Evolutionary conservation across 2,888 invertebrate genomes (phyloP).

Genomic region (Agriopis aurantiaria): DNA sequence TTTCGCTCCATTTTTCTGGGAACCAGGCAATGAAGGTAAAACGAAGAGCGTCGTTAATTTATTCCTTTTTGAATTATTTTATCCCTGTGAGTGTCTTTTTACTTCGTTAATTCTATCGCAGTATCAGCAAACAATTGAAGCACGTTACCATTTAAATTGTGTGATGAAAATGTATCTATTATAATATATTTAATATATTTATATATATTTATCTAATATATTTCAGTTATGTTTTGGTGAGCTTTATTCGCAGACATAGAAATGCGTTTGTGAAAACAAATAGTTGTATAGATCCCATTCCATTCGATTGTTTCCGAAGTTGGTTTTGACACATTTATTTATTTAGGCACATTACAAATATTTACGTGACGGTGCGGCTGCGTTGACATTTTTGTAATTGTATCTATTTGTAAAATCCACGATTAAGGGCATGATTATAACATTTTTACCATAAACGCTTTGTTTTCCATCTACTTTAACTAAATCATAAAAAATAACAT

Average conservation of each 20-base stretch:
- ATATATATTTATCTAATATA: too few species aligned
- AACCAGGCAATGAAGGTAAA: slow-evolving; percentile 86
- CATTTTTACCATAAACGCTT: slow-evolving; percentile 39
- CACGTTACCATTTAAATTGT: slow-evolving; percentile 61
- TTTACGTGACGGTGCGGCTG: slow-evolving; percentile 23
- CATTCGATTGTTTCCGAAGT: slow-evolving; percentile 30
- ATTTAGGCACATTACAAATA: slow-evolving; percentile 39
- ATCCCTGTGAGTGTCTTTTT: slow-evolving; percentile 72
- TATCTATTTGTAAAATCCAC: slow-evolving; percentile 14
- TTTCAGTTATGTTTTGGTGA: slow-evolving; percentile 30
- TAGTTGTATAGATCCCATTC: slow-evolving; percentile 37
- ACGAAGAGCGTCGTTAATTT: slow-evolving; percentile 63
- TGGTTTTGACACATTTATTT: slow-evolving; percentile 41
- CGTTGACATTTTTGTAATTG: slow-evolving; percentile 28
- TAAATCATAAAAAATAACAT: slow-evolving; percentile 33
- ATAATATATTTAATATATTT: too few species aligned
- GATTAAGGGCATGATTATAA: slow-evolving; percentile 42
- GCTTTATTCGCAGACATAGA: slow-evolving; percentile 30
- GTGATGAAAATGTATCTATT: slow-evolving; percentile 36
- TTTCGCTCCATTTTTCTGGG: slow-evolving; percentile 81
- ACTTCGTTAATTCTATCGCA: slow-evolving; percentile 56
- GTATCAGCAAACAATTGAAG: slow-evolving; percentile 58
- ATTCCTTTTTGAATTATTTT: slow-evolving; percentile 54
- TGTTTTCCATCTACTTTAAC: slow-evolving; percentile 32
- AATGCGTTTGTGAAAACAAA: slow-evolving; percentile 27